Conservation (phyloP, 2,797 vertebrate genomes). For the Coranthus polyacanthus region DNA sequence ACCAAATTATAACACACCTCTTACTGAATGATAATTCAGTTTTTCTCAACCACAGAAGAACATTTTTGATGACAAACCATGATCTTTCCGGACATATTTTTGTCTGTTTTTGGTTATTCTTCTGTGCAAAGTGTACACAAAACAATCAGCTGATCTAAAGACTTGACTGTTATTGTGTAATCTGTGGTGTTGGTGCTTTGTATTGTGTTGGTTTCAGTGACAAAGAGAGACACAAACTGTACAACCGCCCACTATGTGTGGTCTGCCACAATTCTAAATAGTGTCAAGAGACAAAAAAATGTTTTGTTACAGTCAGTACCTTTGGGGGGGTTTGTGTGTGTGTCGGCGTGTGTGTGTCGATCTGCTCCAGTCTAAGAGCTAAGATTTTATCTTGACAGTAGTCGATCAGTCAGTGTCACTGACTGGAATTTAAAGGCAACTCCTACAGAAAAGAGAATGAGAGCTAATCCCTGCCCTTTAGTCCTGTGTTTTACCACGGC, state of each 20-base stretch:
- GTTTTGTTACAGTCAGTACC: slow-evolving; percentile 25
- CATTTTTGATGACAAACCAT: slow-evolving; percentile 26
- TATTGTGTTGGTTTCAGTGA: slow-evolving; percentile 19
- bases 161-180: slow-evolving; percentile 20
- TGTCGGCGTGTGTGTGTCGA: slow-evolving; percentile 8
- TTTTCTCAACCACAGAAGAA: slow-evolving; percentile 6
- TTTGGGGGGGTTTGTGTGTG: background rate
- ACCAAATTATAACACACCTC: no score
- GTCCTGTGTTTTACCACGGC: slow-evolving; percentile 1
- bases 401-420: slow-evolving; percentile 64
- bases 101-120: slow-evolving; percentile 24
- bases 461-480: slow-evolving; percentile 11
- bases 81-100: slow-evolving; percentile 5
- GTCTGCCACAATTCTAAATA: slow-evolving; percentile 31
- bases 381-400: slow-evolving; percentile 60
- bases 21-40: no score
- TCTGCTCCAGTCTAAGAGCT: slow-evolving; percentile 15
- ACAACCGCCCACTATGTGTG: slow-evolving; percentile 39
- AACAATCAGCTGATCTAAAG: slow-evolving; percentile 36
- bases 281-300: slow-evolving; percentile 28
- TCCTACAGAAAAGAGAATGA: slow-evolving; percentile 8
- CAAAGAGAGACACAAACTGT: slow-evolving; percentile 9
- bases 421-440: slow-evolving; percentile 43
- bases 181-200: slow-evolving; percentile 25
- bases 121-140: slow-evolving; percentile 22